Base-by-base conservation (phyloP, 2,113 vertebrate species). In the Heterotilapia buettikoferi region DNA sequence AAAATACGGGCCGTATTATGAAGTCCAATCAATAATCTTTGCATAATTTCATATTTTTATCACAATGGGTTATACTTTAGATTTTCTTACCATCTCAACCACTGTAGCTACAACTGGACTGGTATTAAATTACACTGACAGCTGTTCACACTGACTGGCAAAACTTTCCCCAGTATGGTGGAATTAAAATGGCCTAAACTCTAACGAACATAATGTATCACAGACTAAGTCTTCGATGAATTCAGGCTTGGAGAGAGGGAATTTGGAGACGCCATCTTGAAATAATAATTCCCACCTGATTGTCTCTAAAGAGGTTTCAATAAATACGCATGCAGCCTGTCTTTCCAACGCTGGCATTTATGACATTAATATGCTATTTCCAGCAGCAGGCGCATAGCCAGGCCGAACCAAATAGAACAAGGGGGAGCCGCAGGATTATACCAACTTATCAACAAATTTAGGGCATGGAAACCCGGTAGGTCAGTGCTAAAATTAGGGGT, bases 401-500 rank as follows among this genome's bases (percentile, higher is more conserved):
- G 91, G 76, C 52, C 78, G 80, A 90, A 93, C 93, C 90, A 92
- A 93, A 90, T 71, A 21, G 53, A 89, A 84, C 47, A 54, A 38
- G 83, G 90, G 88, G 92, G 88, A 45, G 92, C 78, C 19, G 14
- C 61, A 85, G 93, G 92, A 88, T 88, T 93, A 88, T 90, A 94
- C 90, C 92, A 94, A 90, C 4, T 92, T 78, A 78, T 84, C 84
- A 40, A 90, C 88, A 94, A 38, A 95, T 91, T 86, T 91, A 92
- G 92, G 90, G 78, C 91, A 91, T 86, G 80, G 88, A 78, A 89
- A 84, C 80, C 78, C 86, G 45, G 86, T 86, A 84, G 93, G 94
- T 95, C 93, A 92, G 56, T 3, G 54, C 96, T 97, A 96, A 94
- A 95, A 92, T 95, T 97, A 96, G 94, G 89, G 40, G 80, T 84